Evolutionary conservation across 2,113 vertebrate genomes (phyloP).

Genomic region (Zosterops pallidus): DNA sequence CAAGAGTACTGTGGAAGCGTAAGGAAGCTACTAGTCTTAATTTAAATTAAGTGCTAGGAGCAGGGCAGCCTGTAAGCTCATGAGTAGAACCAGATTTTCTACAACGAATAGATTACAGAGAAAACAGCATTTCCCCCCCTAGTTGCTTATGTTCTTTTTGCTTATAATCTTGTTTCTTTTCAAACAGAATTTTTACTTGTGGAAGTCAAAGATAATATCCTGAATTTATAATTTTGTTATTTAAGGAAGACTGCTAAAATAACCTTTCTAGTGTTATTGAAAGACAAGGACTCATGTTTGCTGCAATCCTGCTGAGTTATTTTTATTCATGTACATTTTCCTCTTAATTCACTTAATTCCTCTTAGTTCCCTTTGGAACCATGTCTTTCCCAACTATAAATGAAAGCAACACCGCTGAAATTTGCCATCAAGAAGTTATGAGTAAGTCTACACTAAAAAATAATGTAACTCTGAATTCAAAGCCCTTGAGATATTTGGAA

Average conservation of each 20-base stretch:
- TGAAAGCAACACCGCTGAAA: not conserved
- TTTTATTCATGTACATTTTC: not conserved
- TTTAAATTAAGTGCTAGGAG: not conserved
- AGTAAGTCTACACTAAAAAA: not conserved
- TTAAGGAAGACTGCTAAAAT: not conserved
- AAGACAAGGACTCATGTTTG: not conserved
- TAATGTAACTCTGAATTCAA: not conserved
- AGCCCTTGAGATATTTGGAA: not conserved
- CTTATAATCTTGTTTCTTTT: not conserved
- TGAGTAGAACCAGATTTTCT: not conserved
- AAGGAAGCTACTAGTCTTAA: not conserved
- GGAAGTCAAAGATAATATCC: not conserved
- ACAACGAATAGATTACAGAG: not conserved
- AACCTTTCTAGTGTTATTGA: not conserved
- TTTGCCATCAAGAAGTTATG: not conserved
- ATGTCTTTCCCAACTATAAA: not conserved
- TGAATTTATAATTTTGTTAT: not conserved
- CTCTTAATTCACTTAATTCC: not conserved
- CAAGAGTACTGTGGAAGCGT: not conserved
- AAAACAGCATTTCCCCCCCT: rapidly evolving
- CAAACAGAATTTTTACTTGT: not conserved
- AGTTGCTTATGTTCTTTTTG: not conserved
- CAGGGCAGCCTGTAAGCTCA: not conserved
- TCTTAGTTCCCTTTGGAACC: not conserved
- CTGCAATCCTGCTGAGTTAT: not conserved